These are phyloP conservation scores for Drosophila takahashii DNA, from an alignment of 1,140 invertebrate species.

Conservation along the genomic window DNA sequence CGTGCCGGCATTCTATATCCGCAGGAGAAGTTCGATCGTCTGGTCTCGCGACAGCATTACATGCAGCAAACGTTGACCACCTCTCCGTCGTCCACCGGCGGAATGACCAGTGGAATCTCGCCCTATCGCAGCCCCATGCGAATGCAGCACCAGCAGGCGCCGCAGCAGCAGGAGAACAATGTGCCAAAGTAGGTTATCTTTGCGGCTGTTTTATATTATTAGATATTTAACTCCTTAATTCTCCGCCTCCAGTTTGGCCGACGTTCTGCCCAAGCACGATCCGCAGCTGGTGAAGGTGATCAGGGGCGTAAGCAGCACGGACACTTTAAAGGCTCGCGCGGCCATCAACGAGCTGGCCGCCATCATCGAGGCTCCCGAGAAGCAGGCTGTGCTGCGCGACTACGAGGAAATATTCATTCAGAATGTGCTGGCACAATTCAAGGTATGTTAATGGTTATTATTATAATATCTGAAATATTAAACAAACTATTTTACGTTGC, in stretches of 20 bases:
- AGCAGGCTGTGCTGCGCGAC: constrained; percentile 80
- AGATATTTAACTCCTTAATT: background rate
- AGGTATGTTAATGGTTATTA: constrained; percentile 41
- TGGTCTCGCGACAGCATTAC: constrained; percentile 66
- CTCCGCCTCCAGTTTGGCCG: constrained; percentile 61
- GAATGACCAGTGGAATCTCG: constrained; percentile 47
- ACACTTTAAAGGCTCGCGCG: constrained; percentile 76
- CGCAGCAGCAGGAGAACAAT: constrained; percentile 56
- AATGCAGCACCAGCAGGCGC: constrained; percentile 43
- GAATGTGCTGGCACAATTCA: constrained; percentile 81
- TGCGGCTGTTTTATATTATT: background rate
- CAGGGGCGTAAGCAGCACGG: constrained; percentile 70
- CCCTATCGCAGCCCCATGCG: constrained; percentile 74
- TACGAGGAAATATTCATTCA: constrained; percentile 84
- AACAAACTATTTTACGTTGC: constrained; percentile 47
- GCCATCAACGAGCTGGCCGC: constrained; percentile 78
- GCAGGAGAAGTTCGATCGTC: constrained; percentile 85
- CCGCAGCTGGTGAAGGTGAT: constrained; percentile 81
- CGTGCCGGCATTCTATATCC: constrained; percentile 85
- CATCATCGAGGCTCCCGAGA: constrained; percentile 81
- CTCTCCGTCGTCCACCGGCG: constrained; percentile 47
- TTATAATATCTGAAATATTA: background rate
- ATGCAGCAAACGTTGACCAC: constrained; percentile 50
- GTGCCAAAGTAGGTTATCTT: constrained; percentile 60
- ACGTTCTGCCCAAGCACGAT: constrained; percentile 81